Percentiles rank a stretch among this genome's conserved stretches.
phyloP scores from a whole-genome alignment of 1,140 invertebrate genomes.

The Cotesia typhae region DNA sequence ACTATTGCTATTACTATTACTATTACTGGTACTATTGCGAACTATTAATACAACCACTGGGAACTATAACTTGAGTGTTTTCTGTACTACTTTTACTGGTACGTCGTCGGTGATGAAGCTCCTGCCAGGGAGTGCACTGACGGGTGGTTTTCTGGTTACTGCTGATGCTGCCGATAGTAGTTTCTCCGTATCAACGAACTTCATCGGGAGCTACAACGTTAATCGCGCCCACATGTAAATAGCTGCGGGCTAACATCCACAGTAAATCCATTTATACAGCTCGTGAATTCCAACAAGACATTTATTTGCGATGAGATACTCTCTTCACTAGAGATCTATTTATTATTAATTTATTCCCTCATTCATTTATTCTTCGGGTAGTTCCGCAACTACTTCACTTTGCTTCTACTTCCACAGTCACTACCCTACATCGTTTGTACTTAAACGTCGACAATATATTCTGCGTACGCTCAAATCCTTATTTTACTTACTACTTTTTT shows the following conservation, averaged over 20 bases:
- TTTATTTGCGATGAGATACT: conserved; percentile 5
- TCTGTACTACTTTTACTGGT: no score
- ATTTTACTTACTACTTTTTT: no score
- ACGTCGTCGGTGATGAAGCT: no score
- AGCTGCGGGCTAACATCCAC: not conserved
- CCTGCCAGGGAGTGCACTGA: not conserved
- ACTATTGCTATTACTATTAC: not conserved
- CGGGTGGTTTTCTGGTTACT: not conserved
- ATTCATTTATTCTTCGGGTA: no score
- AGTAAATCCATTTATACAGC: conserved; percentile 10
- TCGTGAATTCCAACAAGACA: conserved; percentile 10
- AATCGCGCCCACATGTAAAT: conserved; percentile 11
- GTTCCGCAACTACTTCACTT: no score
- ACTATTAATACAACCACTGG: not conserved
- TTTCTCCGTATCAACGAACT: conserved; percentile 10
- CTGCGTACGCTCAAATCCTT: no score
- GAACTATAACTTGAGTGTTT: not conserved
- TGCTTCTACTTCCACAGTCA: no score
- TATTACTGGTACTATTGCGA: not conserved
- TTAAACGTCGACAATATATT: no score
- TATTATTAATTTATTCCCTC: not conserved
- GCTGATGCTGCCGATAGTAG: not conserved
- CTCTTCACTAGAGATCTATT: not conserved
- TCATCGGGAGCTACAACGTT: conserved; percentile 19
- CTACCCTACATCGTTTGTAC: no score